These are phyloP conservation scores for Peribatodes rhomboidaria DNA, from an alignment of 2,888 invertebrate species.

Conservation along the genomic window DNA sequence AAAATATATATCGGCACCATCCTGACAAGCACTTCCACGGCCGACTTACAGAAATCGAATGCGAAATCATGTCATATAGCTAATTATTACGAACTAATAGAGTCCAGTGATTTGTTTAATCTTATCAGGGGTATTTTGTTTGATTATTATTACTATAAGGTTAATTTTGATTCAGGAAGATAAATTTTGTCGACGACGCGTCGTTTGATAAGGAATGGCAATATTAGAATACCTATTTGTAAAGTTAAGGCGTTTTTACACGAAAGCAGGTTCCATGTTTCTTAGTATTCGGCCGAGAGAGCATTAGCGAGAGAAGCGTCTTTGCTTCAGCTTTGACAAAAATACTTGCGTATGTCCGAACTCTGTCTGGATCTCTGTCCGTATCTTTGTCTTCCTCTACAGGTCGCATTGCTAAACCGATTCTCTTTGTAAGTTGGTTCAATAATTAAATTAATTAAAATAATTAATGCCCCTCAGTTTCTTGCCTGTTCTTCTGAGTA, in stretches of 20 bases:
- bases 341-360: too few relatives aligned
- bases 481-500: too few relatives aligned
- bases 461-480: too few relatives aligned
- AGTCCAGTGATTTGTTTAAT: constrained; percentile 40
- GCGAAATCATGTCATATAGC: constrained; percentile 7
- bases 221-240: not conserved
- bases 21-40: constrained; percentile 2
- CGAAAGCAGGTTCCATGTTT: too few relatives aligned
- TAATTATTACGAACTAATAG: constrained; percentile 21
- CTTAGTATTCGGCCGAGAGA: too few relatives aligned
- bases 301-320: too few relatives aligned
- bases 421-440: too few relatives aligned
- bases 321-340: too few relatives aligned
- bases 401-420: too few relatives aligned
- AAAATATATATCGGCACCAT: constrained; percentile 37
- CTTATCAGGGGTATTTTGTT: constrained; percentile 33
- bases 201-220: not conserved
- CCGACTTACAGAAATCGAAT: constrained; percentile 2
- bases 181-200: constrained; percentile 12
- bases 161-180: constrained; percentile 23
- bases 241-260: not conserved
- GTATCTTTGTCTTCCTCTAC: too few relatives aligned
- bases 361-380: too few relatives aligned
- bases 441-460: too few relatives aligned
- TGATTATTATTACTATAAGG: constrained; percentile 3